Evolutionary conservation across 2,113 vertebrate genomes (phyloP).

Genomic region (Xiphophorus hellerii): DNA sequence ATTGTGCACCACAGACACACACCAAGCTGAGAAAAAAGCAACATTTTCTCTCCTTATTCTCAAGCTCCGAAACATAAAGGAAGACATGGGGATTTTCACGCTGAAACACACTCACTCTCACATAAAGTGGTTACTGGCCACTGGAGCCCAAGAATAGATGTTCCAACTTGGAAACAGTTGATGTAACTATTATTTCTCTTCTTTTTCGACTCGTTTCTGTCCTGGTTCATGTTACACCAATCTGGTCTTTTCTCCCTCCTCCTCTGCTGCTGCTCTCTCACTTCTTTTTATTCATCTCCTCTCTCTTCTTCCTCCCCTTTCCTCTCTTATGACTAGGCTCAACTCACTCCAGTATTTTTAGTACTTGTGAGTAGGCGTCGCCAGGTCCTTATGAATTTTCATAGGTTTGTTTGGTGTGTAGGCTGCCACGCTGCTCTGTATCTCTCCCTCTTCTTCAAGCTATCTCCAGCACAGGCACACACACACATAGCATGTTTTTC

Average conservation of each 20-base stretch:
- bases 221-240: conserved; percentile 68
- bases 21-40: conserved; percentile 21
- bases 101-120: conserved; percentile 18
- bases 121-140: conserved; percentile 54
- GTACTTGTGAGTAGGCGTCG: conserved; percentile 77
- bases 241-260: conserved; percentile 56
- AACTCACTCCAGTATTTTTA: conserved; percentile 79
- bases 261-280: conserved; percentile 60
- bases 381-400: conserved; percentile 80
- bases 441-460: conserved; percentile 25
- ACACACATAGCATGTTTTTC: neutral
- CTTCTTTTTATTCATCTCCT: conserved; percentile 67
- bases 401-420: conserved; percentile 80
- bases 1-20: conserved; percentile 2
- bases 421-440: conserved; percentile 68
- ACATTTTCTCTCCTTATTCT: conserved; percentile 11
- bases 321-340: conserved; percentile 71
- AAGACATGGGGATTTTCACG: conserved; percentile 36
- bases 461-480: conserved; percentile 1
- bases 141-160: conserved; percentile 69
- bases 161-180: conserved; percentile 63
- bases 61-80: conserved; percentile 34
- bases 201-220: conserved; percentile 51
- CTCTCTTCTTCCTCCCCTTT: conserved; percentile 53
- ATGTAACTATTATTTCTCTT: conserved; percentile 69